phyloP scores from a whole-genome alignment of 2,888 invertebrate species.

The Rhagonycha fulva region DNA sequence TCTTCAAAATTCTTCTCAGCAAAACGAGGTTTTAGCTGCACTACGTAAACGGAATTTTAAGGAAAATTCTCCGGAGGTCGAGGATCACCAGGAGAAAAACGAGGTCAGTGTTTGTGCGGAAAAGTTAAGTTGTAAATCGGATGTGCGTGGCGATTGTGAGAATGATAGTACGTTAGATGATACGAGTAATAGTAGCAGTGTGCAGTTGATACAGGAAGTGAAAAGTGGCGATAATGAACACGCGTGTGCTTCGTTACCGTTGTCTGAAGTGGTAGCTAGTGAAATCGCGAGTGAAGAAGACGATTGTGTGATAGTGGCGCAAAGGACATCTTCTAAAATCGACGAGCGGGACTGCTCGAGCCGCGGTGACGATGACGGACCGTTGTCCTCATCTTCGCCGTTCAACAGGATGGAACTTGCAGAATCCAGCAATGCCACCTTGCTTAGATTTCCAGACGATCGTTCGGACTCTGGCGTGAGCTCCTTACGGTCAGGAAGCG shows the following conservation, averaged over 20 bases:
- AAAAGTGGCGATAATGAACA: conserved; percentile 38
- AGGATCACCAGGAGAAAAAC: conserved; percentile 3
- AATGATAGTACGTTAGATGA: conserved; percentile 42
- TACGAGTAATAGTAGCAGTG: conserved; percentile 41
- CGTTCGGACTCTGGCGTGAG: conserved; percentile 66
- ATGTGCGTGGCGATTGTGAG: conserved; percentile 18
- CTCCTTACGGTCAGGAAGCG: conserved; percentile 71
- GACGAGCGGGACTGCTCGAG: conserved; percentile 51
- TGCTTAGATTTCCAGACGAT: conserved; percentile 57
- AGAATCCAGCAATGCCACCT: conserved; percentile 44
- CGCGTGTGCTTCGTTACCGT: conserved; percentile 38
- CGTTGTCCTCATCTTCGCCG: conserved; percentile 52
- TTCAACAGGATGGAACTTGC: conserved; percentile 54
- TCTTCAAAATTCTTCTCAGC: conserved; percentile 44
- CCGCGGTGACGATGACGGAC: conserved; percentile 57
- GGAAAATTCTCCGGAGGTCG: conserved; percentile 32
- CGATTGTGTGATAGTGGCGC: conserved; percentile 68
- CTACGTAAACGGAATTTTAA: conserved; percentile 39
- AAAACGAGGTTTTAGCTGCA: conserved; percentile 41
- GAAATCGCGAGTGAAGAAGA: conserved; percentile 62
- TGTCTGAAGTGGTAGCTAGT: conserved; percentile 41
- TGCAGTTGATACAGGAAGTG: conserved; percentile 42
- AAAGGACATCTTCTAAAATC: conserved; percentile 40
- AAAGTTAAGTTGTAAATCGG: conserved; percentile 17
- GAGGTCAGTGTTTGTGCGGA: conserved; percentile 5